Evolutionary conservation across 2,888 invertebrate genomes (phyloP).

Genomic region (Ctena decussata): DNA sequence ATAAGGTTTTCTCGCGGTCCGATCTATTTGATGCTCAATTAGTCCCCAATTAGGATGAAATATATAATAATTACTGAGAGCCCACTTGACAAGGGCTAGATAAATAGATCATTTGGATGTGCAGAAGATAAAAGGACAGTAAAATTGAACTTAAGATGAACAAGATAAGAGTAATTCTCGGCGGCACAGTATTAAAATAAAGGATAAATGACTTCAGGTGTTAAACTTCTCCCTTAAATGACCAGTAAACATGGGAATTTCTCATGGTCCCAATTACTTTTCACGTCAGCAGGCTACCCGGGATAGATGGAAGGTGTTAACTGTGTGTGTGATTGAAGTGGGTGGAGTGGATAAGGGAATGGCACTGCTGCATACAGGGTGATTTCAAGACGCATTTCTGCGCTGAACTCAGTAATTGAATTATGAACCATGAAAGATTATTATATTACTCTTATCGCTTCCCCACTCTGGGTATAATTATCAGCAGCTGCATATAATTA

Average conservation of each 20-base stretch:
- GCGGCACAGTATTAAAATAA: neutral
- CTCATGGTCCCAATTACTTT: no score
- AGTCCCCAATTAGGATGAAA: constrained; percentile 8
- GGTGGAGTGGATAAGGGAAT: no score
- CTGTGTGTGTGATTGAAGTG: no score
- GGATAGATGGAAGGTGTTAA: no score
- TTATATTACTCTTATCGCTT: no score
- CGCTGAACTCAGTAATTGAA: no score
- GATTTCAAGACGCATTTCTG: no score
- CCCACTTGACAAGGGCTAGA: neutral
- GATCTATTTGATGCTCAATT: neutral
- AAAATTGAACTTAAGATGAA: neutral
- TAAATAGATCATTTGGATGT: constrained; percentile 6
- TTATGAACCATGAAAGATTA: no score
- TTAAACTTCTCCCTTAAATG: neutral
- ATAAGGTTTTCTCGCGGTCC: neutral
- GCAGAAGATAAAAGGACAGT: neutral
- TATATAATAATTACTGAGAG: neutral
- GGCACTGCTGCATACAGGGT: no score
- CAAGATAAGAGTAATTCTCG: neutral
- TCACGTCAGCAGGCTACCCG: no score
- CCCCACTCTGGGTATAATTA: no score
- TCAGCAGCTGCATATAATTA: no score
- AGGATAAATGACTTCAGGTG: neutral
- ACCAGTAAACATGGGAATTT: neutral